Percentiles rank a stretch among this genome's conserved stretches.
Evolutionary conservation across 2,888 invertebrate species (phyloP).

Genomic region (Ophion slaviceki): DNA sequence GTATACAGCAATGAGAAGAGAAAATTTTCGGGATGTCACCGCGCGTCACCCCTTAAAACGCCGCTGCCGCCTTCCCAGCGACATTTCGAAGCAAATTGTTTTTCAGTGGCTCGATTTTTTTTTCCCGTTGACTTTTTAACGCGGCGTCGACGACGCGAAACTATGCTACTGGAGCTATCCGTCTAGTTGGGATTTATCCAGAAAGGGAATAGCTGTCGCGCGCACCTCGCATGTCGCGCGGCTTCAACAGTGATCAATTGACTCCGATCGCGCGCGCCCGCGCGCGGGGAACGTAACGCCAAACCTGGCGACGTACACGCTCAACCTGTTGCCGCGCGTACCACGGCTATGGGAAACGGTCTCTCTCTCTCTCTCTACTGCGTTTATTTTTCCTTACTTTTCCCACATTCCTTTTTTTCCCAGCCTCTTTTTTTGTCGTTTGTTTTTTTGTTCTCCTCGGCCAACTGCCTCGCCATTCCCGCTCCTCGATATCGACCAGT

Average conservation of each 20-base stretch:
- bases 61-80: too few species aligned
- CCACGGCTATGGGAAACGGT: slow-evolving; percentile 44
- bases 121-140: background rate
- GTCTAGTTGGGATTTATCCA: slow-evolving; percentile 43
- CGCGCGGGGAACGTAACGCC: slow-evolving; percentile 56
- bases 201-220: slow-evolving; percentile 61
- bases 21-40: too few species aligned
- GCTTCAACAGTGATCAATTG: slow-evolving; percentile 65
- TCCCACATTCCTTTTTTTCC: slow-evolving; percentile 6
- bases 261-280: slow-evolving; percentile 55
- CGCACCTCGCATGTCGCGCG: slow-evolving; percentile 49
- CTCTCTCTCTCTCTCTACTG: slow-evolving; percentile 16
- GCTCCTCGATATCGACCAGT: slow-evolving; percentile 45
- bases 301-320: slow-evolving; percentile 51
- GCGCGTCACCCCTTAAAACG: background rate
- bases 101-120: slow-evolving; percentile 5
- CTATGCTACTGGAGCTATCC: slow-evolving; percentile 36
- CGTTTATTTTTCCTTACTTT: slow-evolving; percentile 45
- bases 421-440: background rate
- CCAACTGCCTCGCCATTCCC: slow-evolving; percentile 63
- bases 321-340: slow-evolving; percentile 38
- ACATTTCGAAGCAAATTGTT: background rate
- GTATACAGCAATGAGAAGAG: too few species aligned
- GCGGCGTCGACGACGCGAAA: slow-evolving; percentile 26
- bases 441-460: slow-evolving; percentile 19